Percentiles rank a stretch among this genome's conserved stretches.
Conservation (phyloP, 2,888 invertebrate species). For the Nomada flava region DNA sequence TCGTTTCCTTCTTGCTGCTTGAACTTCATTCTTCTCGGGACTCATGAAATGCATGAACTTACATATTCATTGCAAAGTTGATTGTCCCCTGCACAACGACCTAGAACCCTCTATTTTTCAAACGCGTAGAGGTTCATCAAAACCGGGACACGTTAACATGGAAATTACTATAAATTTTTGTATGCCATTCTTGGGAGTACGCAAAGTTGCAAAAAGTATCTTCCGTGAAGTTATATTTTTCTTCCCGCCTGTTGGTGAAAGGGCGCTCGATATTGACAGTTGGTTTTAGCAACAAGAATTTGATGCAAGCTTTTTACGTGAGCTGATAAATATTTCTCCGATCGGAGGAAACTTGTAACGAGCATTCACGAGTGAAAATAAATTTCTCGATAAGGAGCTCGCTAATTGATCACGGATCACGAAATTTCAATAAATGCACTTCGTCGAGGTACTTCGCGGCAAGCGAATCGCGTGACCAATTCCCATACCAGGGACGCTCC, state of each 20-base stretch:
- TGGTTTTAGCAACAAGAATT: conserved; percentile 35
- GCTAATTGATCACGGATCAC: conserved; percentile 26
- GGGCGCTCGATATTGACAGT: conserved; percentile 15
- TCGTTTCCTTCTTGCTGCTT: not conserved
- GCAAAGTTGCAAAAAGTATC: not conserved
- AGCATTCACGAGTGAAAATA: conserved; percentile 8
- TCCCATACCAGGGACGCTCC: conserved; percentile 14
- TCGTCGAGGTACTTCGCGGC: conserved; percentile 18
- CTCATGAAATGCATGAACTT: not conserved
- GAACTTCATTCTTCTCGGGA: too few species aligned
- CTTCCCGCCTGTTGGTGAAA: not conserved
- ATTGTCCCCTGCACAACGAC: not conserved
- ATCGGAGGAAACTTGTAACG: conserved; percentile 25
- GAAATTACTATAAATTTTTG: conserved; percentile 25
- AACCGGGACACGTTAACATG: conserved; percentile 34
- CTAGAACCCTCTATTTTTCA: not conserved
- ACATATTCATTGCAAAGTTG: conserved; percentile 13
- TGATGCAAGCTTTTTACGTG: not conserved
- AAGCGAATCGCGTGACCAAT: conserved; percentile 47
- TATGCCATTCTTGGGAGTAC: not conserved
- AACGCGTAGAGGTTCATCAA: not conserved
- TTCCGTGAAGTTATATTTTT: not conserved
- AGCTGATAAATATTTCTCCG: conserved; percentile 4
- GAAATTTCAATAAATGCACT: conserved; percentile 64
- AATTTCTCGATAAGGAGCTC: conserved; percentile 43